Percentiles rank a stretch among this genome's conserved stretches.
Evolutionary conservation across 2,113 vertebrate species (phyloP).

Genomic region (Caretta caretta): DNA sequence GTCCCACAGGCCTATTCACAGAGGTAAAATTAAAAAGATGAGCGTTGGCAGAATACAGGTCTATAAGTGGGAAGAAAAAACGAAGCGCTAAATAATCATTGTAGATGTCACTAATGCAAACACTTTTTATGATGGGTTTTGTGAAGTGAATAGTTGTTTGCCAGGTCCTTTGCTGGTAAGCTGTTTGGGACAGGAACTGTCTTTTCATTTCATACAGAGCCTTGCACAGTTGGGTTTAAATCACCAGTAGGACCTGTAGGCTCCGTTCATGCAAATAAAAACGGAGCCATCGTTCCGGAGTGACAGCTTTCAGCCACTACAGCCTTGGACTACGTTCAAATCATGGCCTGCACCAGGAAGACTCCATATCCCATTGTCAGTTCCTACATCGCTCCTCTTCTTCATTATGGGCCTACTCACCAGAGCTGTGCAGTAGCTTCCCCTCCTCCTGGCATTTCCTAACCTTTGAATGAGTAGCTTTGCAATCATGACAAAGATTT

Average conservation of each 20-base stretch:
- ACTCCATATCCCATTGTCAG: neutral
- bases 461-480: accelerated
- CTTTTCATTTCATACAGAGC: too few species aligned
- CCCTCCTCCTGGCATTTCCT: neutral
- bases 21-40: accelerated
- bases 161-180: accelerated
- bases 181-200: too few species aligned
- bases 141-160: neutral
- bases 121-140: neutral
- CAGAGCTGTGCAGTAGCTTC: neutral
- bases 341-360: neutral
- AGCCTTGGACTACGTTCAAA: neutral
- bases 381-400: neutral
- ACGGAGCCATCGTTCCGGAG: neutral
- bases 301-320: neutral
- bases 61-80: neutral
- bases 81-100: accelerated
- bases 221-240: neutral
- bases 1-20: accelerated
- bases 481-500: accelerated
- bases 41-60: neutral
- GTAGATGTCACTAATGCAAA: too few species aligned
- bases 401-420: neutral
- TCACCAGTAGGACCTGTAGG: neutral
- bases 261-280: neutral